Base-by-base conservation (phyloP, 2,113 vertebrate genomes). In the Callaeas wilsoni region DNA sequence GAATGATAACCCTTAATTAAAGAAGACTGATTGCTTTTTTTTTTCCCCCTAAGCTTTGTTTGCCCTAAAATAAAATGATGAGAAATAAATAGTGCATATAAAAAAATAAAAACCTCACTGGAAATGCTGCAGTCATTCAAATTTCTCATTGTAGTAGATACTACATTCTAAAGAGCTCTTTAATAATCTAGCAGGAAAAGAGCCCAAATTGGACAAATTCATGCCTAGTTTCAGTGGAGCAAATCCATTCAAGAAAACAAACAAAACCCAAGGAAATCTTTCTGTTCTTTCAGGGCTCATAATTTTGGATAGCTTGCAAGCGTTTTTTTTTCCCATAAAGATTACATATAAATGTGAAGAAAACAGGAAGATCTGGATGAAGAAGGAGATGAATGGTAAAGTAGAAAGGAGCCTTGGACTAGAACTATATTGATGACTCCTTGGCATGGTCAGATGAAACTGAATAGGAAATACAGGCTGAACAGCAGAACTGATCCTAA, bases 1-100 rank as follows among this genome's bases (percentile, higher is more conserved):
- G 75, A 96, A 95, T 68, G 90, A 93, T 92, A 95, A 84, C 76
- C 87, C 73, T 90, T 90, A 96, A 95, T 94, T 95, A 95, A 93
- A 87, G 79, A 94, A 94, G 95, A 95, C 55, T 93, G 93, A 93
- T 90, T 75, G 64, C 68, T 65, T 69, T 50, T 82, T 90, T 84
- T 74, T 42, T 63, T 21, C 2, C 16, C 1, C 55, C 46, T 44
- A 86, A 75, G 83, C 56, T 86, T 93, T 95, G 19, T 0, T 93
- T 95, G 60, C 64, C 37, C 32, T 81, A 57, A 87, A 88, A 92
- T 50, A 78, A 93, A 95, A 84, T 50, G 8, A 96, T 75, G 83
- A 89, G 49, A 90, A 96, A 86, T 90, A 96, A 96, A 94, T 93
- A 55, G 35, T 95, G 68, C 73, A 25, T 70, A 50, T 55, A 41